phyloP scores from a whole-genome alignment of 2,113 vertebrate genomes.

The Albula glossodonta region DNA sequence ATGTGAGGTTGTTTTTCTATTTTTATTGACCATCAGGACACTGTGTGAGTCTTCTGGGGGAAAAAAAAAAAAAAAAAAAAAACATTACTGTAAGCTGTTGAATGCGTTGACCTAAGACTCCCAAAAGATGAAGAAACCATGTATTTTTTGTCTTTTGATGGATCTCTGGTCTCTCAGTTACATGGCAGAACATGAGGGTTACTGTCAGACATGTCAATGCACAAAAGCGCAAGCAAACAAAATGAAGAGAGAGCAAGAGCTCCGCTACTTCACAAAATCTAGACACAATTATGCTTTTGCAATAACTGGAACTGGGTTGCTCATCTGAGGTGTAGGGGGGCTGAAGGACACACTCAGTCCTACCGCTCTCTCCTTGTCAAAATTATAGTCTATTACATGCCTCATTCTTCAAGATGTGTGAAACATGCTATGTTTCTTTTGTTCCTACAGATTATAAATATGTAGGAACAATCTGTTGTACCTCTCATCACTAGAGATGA shows the following conservation, averaged over 20 bases:
- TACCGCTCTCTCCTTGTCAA: not conserved
- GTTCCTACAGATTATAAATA: not conserved
- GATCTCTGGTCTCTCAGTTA: not conserved
- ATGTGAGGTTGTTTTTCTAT: no score
- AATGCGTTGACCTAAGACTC: not conserved
- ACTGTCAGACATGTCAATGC: not conserved
- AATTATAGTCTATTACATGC: not conserved
- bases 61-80: no score
- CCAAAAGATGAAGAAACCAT: not conserved
- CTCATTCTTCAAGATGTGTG: not conserved
- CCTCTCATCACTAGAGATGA: not conserved
- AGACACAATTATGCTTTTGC: not conserved
- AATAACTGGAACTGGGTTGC: not conserved
- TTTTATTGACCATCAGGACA: no score
- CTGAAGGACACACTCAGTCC: not conserved
- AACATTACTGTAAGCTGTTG: no score
- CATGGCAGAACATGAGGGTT: not conserved
- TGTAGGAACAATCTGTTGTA: not conserved
- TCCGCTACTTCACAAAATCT: no score
- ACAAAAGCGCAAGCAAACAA: not conserved
- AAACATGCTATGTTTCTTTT: not conserved
- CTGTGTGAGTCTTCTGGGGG: no score
- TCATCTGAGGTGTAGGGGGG: not conserved
- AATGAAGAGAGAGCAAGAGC: not conserved
- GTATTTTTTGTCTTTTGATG: not conserved